Percentiles rank a stretch among this genome's conserved stretches.
These are phyloP conservation scores for Spisula solida DNA, from an alignment of 2,888 invertebrate species.

Conservation along the genomic window DNA sequence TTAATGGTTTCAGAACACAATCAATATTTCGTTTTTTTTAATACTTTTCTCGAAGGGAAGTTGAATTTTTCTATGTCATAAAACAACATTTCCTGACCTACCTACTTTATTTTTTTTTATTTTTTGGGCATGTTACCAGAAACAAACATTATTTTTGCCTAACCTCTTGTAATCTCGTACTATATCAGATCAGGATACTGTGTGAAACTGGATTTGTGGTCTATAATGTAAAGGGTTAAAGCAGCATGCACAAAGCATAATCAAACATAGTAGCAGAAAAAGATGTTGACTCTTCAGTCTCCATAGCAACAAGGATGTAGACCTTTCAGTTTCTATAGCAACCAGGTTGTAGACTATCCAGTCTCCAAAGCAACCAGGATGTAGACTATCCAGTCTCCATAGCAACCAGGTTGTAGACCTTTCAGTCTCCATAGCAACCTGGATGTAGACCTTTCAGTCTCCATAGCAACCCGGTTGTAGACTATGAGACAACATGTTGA, in stretches of 20 bases:
- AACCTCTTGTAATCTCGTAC: too few species aligned
- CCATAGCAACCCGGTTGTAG: neutral
- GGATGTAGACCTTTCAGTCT: neutral
- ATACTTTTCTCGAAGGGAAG: too few species aligned
- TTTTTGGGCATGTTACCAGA: too few species aligned
- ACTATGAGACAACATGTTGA: neutral
- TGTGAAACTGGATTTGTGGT: too few species aligned
- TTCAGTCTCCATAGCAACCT: neutral
- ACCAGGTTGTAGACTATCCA: neutral
- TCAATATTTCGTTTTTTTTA: too few species aligned
- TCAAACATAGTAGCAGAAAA: neutral
- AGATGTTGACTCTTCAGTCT: neutral
- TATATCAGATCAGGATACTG: too few species aligned
- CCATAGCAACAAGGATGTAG: neutral
- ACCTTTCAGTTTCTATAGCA: neutral
- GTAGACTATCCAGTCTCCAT: neutral
- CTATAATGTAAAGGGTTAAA: too few species aligned
- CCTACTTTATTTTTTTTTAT: too few species aligned
- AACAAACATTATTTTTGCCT: too few species aligned
- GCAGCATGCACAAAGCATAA: neutral
- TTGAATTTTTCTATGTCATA: too few species aligned
- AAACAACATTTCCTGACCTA: too few species aligned
- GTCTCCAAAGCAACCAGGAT: neutral
- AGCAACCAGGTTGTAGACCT: neutral
- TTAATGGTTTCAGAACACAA: too few species aligned